Evolutionary conservation across 2,888 invertebrate species (phyloP).

Genomic region (Piscicola geometra): DNA sequence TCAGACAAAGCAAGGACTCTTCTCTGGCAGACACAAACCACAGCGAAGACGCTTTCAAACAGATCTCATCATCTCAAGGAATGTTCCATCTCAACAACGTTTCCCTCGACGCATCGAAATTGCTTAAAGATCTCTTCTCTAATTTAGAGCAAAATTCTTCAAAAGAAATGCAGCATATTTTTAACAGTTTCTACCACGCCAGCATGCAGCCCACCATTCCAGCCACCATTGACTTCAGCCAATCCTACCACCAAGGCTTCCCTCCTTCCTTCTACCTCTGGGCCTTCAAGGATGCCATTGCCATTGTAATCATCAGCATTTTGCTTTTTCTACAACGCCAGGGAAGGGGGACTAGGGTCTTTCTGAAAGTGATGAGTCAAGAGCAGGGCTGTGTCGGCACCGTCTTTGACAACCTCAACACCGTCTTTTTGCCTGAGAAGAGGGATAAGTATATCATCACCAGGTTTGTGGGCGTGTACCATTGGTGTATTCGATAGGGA

Average conservation of each 20-base stretch:
- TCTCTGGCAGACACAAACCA: background rate
- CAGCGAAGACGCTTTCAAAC: too few species aligned
- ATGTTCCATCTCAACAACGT: background rate
- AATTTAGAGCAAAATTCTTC: too few species aligned
- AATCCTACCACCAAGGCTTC: constrained; percentile 12
- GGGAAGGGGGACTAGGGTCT: constrained; percentile 27
- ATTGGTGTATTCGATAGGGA: too few species aligned
- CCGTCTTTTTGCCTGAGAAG: constrained; percentile 44
- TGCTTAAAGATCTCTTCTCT: background rate
- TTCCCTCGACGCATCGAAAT: background rate
- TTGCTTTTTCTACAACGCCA: constrained; percentile 35
- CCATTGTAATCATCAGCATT: constrained; percentile 38
- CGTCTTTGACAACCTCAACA: constrained; percentile 40
- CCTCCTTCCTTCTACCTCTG: constrained; percentile 43
- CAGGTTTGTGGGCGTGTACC: constrained; percentile 18
- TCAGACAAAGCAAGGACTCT: background rate
- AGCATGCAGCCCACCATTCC: background rate
- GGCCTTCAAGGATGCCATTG: constrained; percentile 42
- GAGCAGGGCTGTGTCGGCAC: constrained; percentile 27
- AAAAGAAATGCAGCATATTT: too few species aligned
- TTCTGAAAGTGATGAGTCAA: background rate
- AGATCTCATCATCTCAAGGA: background rate
- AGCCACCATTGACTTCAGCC: background rate
- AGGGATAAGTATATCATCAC: constrained; percentile 43
- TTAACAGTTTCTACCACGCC: background rate